These are phyloP conservation scores for Morphnarchus princeps DNA, from an alignment of 2,113 vertebrate species.

Conservation along the genomic window DNA sequence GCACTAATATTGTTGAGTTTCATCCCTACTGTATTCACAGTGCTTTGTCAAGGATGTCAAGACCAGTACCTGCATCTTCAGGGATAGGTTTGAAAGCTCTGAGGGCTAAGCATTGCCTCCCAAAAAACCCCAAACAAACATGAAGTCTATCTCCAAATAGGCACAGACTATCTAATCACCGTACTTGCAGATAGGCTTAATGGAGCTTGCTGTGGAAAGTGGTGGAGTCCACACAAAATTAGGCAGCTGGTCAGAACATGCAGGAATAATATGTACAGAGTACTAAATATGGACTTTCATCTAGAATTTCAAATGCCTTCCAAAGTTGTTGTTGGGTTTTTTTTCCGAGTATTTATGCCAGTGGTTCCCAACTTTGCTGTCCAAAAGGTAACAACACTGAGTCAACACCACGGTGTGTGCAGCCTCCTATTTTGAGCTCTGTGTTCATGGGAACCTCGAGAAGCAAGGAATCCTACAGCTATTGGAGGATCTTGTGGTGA, in stretches of 20 bases:
- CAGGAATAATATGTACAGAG: not conserved
- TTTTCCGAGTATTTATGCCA: not conserved
- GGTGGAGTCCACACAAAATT: not conserved
- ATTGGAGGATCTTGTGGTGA: not conserved
- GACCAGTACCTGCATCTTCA: not conserved
- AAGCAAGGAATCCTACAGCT: not conserved
- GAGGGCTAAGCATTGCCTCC: not conserved
- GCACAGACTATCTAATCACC: not conserved
- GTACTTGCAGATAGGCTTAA: not conserved
- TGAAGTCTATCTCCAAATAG: not conserved
- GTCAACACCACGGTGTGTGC: not conserved
- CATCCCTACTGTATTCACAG: not conserved
- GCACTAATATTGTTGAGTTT: not conserved
- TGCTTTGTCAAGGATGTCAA: not conserved
- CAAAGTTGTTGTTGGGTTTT: not conserved
- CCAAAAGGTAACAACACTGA: not conserved
- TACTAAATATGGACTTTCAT: not conserved
- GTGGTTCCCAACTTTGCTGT: not conserved
- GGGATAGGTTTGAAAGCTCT: not conserved
- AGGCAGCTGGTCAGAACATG: not conserved
- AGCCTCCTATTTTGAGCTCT: not conserved
- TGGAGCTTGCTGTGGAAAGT: not conserved
- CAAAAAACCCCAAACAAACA: accelerated
- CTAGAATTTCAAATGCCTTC: not conserved
- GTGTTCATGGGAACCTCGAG: not conserved